These are phyloP conservation scores for Sphinx pinastri DNA, from an alignment of 2,888 invertebrate genomes.

Conservation along the genomic window DNA sequence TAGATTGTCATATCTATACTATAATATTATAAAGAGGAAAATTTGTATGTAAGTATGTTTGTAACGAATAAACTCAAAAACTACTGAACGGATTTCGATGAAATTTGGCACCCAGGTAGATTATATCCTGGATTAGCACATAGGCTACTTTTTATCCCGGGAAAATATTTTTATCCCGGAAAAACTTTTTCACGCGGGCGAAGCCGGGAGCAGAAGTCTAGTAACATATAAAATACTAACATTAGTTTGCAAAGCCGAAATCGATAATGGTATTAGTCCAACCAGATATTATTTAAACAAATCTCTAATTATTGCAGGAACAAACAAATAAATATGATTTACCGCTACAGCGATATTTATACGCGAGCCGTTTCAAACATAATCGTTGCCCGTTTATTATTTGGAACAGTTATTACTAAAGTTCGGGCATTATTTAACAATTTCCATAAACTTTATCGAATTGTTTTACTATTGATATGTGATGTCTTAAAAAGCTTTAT, in stretches of 20 bases:
- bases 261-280: not conserved
- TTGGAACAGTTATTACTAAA: not conserved
- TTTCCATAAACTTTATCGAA: not conserved
- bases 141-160: too few species aligned
- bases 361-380: not conserved
- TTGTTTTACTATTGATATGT: not conserved
- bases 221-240: not conserved
- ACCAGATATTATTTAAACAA: slow-evolving; percentile 3
- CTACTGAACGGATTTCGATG: too few species aligned
- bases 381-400: slow-evolving; percentile 3
- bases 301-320: slow-evolving; percentile 13
- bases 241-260: not conserved
- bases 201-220: not conserved
- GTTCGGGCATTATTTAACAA: not conserved
- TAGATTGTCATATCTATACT: too few species aligned
- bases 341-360: not conserved
- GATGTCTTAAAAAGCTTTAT: too few species aligned
- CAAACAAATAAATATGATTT: slow-evolving; percentile 22
- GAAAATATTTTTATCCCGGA: too few species aligned
- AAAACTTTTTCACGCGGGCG: too few species aligned
- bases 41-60: too few species aligned
- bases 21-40: too few species aligned
- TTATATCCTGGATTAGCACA: too few species aligned
- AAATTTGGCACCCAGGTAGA: too few species aligned
- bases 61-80: too few species aligned